These are phyloP conservation scores for Equus przewalskii DNA, from an alignment of 2,113 vertebrate species.

Conservation along the genomic window DNA sequence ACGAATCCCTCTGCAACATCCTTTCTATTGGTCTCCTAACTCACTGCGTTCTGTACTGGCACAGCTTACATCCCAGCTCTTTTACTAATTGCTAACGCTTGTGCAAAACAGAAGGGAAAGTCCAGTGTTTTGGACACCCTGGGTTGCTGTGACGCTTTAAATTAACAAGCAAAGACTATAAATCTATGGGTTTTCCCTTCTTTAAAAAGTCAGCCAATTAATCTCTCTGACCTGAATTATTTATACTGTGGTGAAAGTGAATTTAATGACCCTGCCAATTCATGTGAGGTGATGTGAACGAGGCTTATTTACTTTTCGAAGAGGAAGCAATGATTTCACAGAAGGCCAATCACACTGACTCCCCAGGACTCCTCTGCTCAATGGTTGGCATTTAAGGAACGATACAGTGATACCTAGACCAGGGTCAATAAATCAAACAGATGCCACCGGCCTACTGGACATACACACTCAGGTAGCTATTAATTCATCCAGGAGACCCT, in stretches of 20 bases:
- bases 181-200: not conserved
- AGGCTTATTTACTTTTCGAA: not conserved
- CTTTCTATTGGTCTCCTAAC: not conserved
- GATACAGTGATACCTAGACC: not conserved
- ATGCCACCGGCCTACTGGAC: not conserved
- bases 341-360: not conserved
- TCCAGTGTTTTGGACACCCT: not conserved
- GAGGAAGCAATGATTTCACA: not conserved
- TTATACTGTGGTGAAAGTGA: not conserved
- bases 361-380: not conserved
- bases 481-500: not conserved
- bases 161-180: constrained; percentile 43
- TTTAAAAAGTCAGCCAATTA: constrained; percentile 11
- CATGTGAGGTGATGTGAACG: not conserved
- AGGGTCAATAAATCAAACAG: not conserved
- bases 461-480: not conserved
- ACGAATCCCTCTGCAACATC: not conserved
- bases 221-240: constrained; percentile 37
- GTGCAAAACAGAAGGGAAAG: not conserved
- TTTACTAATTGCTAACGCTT: not conserved
- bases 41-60: not conserved
- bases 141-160: constrained; percentile 2
- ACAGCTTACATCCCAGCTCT: not conserved
- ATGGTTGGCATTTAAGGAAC: not conserved
- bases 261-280: not conserved